A percentile compares a stretch with the other conserved stretches of the same genome.
These are phyloP conservation scores for Vicugna pacos DNA, from an alignment of 2,113 vertebrate species.

Conservation along the genomic window DNA sequence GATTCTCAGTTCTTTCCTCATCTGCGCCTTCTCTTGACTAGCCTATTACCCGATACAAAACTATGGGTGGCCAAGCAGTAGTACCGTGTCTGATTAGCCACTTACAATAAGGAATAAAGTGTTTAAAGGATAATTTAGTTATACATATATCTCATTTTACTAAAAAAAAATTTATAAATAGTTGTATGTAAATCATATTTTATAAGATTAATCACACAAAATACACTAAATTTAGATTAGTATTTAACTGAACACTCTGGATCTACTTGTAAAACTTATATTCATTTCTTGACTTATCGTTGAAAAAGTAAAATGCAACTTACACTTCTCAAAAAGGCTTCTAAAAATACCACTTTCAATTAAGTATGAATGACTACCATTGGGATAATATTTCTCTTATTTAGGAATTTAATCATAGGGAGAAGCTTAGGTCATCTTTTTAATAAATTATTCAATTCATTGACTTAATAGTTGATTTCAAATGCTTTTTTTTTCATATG, in stretches of 20 bases:
- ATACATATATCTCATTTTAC: not conserved
- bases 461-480: constrained; percentile 31
- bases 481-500: constrained; percentile 44
- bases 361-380: constrained; percentile 18
- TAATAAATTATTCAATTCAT: constrained; percentile 35
- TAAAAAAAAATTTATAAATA: not conserved
- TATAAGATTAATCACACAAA: constrained; percentile 10
- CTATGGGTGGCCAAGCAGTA: not conserved
- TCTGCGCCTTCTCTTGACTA: not conserved
- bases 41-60: not conserved
- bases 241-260: not conserved
- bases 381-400: constrained; percentile 25
- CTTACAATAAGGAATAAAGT: not conserved
- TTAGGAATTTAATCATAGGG: constrained; percentile 51
- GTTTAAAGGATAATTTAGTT: not conserved
- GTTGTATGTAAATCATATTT: not conserved
- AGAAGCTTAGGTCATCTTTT: constrained; percentile 54
- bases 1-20: not conserved
- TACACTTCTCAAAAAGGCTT: not conserved
- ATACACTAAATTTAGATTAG: not conserved
- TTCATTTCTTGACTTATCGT: not conserved
- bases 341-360: constrained; percentile 22
- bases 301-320: constrained; percentile 44
- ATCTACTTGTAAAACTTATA: not conserved
- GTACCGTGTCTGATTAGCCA: not conserved